phyloP scores from a whole-genome alignment of 2,113 vertebrate genomes.

The Sitta europaea region DNA sequence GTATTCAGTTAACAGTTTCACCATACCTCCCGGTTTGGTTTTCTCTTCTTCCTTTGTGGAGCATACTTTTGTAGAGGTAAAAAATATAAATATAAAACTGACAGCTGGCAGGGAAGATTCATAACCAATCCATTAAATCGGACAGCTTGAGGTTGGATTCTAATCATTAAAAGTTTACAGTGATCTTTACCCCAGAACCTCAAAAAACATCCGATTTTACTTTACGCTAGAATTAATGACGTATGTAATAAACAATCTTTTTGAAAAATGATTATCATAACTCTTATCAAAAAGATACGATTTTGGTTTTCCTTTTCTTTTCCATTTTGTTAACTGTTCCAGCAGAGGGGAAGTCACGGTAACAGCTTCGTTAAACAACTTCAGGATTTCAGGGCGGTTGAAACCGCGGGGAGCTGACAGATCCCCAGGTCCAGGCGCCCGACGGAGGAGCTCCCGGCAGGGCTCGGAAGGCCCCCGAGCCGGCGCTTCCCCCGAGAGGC shows the following conservation, averaged over 20 bases:
- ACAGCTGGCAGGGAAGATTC: neutral
- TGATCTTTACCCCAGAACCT: neutral
- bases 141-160: neutral
- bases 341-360: neutral
- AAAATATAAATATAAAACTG: neutral
- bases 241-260: accelerated
- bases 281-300: neutral
- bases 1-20: neutral
- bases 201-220: neutral
- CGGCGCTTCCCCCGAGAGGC: no score
- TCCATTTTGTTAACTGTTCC: neutral
- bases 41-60: neutral
- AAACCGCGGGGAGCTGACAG: neutral
- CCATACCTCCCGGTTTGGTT: neutral
- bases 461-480: neutral
- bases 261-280: neutral
- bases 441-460: accelerated
- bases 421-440: accelerated
- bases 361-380: neutral
- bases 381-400: neutral
- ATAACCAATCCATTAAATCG: neutral
- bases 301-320: neutral
- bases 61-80: neutral
- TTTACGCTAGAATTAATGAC: neutral
- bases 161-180: neutral